These are phyloP conservation scores for Eurosta solidaginis DNA, from an alignment of 1,140 invertebrate species.

Conservation along the genomic window DNA sequence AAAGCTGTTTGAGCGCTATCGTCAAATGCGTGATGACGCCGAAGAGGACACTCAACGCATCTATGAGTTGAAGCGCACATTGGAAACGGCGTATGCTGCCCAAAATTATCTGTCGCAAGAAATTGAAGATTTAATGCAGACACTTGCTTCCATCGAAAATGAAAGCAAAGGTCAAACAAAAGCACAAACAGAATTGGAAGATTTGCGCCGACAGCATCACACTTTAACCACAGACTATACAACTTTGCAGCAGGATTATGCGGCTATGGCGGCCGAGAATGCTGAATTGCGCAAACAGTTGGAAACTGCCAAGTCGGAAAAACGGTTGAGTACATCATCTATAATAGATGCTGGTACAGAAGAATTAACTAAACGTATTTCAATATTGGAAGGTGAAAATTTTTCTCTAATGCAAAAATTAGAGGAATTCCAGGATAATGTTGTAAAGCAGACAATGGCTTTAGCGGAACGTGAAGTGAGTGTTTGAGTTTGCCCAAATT, in stretches of 20 bases:
- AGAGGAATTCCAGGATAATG: constrained; percentile 44
- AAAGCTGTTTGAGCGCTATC: constrained; percentile 44
- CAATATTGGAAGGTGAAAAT: constrained; percentile 46
- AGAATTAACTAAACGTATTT: constrained; percentile 32
- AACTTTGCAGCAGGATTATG: constrained; percentile 45
- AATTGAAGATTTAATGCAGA: constrained; percentile 43
- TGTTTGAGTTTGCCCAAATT: not conserved
- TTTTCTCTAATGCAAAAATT: constrained; percentile 49
- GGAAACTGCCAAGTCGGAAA: not conserved
- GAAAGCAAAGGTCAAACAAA: constrained; percentile 14
- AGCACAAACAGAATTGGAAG: constrained; percentile 43
- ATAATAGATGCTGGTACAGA: not conserved
- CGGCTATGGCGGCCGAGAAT: constrained; percentile 41
- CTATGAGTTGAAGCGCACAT: constrained; percentile 50
- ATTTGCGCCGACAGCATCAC: constrained; percentile 43
- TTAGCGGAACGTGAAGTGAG: constrained; percentile 51
- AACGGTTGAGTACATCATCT: not conserved
- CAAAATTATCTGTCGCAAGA: constrained; percentile 51
- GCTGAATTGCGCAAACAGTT: constrained; percentile 32
- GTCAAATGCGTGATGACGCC: constrained; percentile 39
- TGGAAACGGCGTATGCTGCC: constrained; percentile 49
- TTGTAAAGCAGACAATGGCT: constrained; percentile 41
- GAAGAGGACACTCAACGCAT: constrained; percentile 52
- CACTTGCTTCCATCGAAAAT: constrained; percentile 2
- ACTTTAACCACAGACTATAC: constrained; percentile 40